Percentiles rank a stretch among this genome's conserved stretches.
phyloP scores from a whole-genome alignment of 2,113 vertebrate species.

The Aleadryas rufinucha region DNA sequence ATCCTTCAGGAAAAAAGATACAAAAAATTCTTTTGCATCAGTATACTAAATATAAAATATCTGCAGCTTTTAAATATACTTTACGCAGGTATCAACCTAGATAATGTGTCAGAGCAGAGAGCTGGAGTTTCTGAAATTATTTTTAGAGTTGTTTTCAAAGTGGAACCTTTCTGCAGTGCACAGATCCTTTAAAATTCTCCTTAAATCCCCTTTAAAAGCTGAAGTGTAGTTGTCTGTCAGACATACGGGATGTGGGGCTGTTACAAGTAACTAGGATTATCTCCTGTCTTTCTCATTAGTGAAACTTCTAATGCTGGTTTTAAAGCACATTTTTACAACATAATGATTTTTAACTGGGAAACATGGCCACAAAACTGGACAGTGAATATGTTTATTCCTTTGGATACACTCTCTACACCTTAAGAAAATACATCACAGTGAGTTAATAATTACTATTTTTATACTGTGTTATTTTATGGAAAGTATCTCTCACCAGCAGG shows the following conservation, averaged over 20 bases:
- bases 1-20: background rate
- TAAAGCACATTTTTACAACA: background rate
- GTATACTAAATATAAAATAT: background rate
- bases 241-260: background rate
- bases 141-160: background rate
- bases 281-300: background rate
- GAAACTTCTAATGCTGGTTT: background rate
- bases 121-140: background rate
- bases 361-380: background rate
- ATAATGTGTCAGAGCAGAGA: background rate
- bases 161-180: background rate
- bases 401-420: conserved; percentile 1
- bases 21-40: background rate
- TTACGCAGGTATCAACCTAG: background rate
- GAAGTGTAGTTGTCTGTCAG: background rate
- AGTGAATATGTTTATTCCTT: background rate
- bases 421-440: conserved; percentile 56
- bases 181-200: background rate
- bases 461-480: conserved; percentile 66
- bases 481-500: conserved; percentile 70
- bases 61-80: background rate
- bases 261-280: background rate
- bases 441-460: conserved; percentile 72
- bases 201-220: background rate
- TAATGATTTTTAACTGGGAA: background rate